Percentiles rank a stretch among this genome's conserved stretches.
phyloP scores from a whole-genome alignment of 2,888 invertebrate genomes.

The Melieria picta region DNA sequence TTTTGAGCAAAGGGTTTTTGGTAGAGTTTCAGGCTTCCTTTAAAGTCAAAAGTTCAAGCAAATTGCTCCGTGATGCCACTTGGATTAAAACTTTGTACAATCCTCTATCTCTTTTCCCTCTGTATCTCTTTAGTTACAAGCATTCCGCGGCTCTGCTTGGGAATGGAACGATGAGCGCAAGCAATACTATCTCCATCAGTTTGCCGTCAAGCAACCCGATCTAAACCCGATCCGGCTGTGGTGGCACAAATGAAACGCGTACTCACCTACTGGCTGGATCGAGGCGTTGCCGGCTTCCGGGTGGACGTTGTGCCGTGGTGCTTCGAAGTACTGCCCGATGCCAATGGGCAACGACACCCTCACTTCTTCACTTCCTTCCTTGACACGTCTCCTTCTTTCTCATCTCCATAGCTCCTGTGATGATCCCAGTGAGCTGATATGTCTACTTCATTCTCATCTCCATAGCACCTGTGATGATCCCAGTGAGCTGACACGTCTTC shows the following conservation, averaged over 20 bases:
- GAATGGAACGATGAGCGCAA: slow-evolving; percentile 70
- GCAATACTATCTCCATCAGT: slow-evolving; percentile 75
- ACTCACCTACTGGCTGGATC: slow-evolving; percentile 82
- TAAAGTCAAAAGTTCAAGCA: too few species aligned
- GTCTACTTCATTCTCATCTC: too few species aligned
- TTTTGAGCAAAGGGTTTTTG: too few species aligned
- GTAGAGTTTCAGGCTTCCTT: too few species aligned
- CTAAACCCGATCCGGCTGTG: slow-evolving; percentile 70
- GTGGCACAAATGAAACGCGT: slow-evolving; percentile 66
- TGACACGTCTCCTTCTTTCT: too few species aligned
- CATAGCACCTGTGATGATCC: too few species aligned
- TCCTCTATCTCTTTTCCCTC: background rate
- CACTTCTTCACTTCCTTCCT: too few species aligned
- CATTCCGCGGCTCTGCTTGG: slow-evolving; percentile 72
- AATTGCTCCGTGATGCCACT: too few species aligned
- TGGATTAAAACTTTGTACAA: too few species aligned
- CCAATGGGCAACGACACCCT: slow-evolving; percentile 68
- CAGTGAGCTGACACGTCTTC: too few species aligned
- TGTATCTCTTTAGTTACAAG: slow-evolving; percentile 49
- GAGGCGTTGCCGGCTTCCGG: slow-evolving; percentile 88
- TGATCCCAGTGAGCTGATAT: too few species aligned
- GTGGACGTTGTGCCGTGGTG: slow-evolving; percentile 75
- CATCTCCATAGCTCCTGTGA: too few species aligned
- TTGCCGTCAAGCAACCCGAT: slow-evolving; percentile 72
- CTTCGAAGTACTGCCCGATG: slow-evolving; percentile 67